phyloP scores from a whole-genome alignment of 2,113 vertebrate genomes.

The Sphaerodactylus townsendi region DNA sequence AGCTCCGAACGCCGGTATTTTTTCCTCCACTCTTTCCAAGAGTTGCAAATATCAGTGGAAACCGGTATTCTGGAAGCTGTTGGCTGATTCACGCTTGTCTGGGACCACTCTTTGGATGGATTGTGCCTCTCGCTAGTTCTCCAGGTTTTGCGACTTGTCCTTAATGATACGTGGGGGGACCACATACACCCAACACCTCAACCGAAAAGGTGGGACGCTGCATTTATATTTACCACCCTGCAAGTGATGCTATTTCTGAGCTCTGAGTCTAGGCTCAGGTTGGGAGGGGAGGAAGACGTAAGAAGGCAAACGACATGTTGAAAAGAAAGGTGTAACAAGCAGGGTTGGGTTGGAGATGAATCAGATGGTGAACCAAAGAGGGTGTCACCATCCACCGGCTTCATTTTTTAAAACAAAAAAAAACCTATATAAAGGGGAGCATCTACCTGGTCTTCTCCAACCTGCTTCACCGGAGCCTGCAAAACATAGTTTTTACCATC shows the following conservation, averaged over 20 bases:
- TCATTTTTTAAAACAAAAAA: not conserved
- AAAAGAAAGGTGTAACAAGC: slow-evolving; percentile 56
- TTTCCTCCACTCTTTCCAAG: too few relatives aligned
- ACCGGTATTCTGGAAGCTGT: too few relatives aligned
- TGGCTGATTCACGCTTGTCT: too few relatives aligned
- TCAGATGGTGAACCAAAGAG: slow-evolving; percentile 62
- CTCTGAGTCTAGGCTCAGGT: slow-evolving; percentile 36
- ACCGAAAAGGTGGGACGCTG: slow-evolving; percentile 39
- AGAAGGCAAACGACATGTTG: slow-evolving; percentile 65
- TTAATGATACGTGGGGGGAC: too few relatives aligned
- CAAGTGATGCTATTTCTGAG: slow-evolving; percentile 61
- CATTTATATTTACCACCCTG: slow-evolving; percentile 39
- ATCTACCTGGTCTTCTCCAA: slow-evolving; percentile 9
- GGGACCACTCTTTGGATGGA: too few relatives aligned
- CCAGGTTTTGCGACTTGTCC: too few relatives aligned
- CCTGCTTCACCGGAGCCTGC: slow-evolving; percentile 65
- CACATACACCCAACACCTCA: not conserved
- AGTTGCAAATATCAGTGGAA: too few relatives aligned
- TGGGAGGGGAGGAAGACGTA: slow-evolving; percentile 32
- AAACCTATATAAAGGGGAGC: slow-evolving; percentile 68
- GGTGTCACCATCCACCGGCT: slow-evolving; percentile 47
- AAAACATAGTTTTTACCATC: slow-evolving; percentile 42
- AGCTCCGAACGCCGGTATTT: too few relatives aligned
- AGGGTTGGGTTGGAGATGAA: slow-evolving; percentile 65
- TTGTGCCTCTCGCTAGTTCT: too few relatives aligned